phyloP scores from a whole-genome alignment of 2,888 invertebrate species.

The Unio pictorum region DNA sequence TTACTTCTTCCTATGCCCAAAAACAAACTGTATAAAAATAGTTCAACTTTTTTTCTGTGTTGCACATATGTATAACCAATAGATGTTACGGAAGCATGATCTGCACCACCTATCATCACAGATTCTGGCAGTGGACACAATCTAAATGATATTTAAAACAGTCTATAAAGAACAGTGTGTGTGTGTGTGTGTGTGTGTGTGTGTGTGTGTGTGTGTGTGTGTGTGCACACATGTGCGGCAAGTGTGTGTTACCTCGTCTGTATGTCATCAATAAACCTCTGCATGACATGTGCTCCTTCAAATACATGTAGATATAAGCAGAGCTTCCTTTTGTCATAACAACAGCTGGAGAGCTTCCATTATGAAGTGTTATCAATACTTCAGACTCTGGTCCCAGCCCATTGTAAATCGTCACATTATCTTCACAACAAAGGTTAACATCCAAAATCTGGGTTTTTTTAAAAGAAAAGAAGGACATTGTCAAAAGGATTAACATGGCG shows the following conservation, averaged over 20 bases:
- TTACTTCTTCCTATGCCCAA: too few species aligned
- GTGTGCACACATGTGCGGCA: too few species aligned
- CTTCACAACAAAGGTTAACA: conserved; percentile 73
- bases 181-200: too few species aligned
- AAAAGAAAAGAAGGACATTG: neutral
- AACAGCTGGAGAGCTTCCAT: conserved; percentile 79
- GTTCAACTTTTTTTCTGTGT: too few species aligned
- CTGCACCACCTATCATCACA: too few species aligned
- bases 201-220: too few species aligned
- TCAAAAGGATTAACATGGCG: neutral
- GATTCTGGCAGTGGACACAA: too few species aligned
- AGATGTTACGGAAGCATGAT: too few species aligned
- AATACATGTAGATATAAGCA: conserved; percentile 31
- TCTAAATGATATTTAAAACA: too few species aligned
- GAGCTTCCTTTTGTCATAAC: conserved; percentile 86
- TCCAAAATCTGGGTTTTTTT: conserved; percentile 61
- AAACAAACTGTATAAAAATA: too few species aligned
- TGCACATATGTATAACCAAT: too few species aligned
- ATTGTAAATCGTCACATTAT: conserved; percentile 91
- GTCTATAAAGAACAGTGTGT: too few species aligned
- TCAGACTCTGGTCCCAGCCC: conserved; percentile 90
- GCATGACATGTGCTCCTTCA: conserved; percentile 60
- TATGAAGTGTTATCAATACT: conserved; percentile 84
- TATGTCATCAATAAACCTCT: conserved; percentile 93
- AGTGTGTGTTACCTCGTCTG: conserved; percentile 76